phyloP scores from a whole-genome alignment of 2,113 vertebrate genomes.

The human (Homo sapiens) region DNA sequence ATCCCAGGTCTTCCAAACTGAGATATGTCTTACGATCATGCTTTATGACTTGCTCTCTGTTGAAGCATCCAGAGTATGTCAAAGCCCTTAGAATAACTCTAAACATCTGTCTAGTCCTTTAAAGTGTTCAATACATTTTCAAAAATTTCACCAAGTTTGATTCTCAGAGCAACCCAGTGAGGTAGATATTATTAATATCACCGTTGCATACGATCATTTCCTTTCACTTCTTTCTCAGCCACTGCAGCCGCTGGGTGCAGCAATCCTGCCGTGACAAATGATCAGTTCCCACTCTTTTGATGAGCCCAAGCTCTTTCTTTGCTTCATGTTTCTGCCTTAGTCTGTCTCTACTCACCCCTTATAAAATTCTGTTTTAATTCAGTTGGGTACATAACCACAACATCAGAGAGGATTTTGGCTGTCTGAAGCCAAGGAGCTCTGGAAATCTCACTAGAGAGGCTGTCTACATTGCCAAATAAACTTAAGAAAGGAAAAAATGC shows the following conservation, averaged over 20 bases:
- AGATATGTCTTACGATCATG: not conserved
- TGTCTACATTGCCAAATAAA: slow-evolving; percentile 39
- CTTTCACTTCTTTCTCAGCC: not conserved
- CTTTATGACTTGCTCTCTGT: not conserved
- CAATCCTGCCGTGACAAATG: not conserved
- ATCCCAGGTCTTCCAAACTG: not conserved
- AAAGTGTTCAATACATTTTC: slow-evolving; percentile 31
- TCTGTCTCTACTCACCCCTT: not conserved
- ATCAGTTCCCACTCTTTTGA: not conserved
- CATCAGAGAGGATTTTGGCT: not conserved
- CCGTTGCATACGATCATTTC: not conserved
- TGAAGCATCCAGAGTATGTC: not conserved
- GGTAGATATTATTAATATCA: not conserved
- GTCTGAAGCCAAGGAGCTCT: not conserved
- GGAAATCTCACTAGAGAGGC: slow-evolving; percentile 19
- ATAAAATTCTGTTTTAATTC: slow-evolving; percentile 44
- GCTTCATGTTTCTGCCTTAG: not conserved
- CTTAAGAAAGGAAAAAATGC: slow-evolving; percentile 34
- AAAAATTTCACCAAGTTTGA: not conserved
- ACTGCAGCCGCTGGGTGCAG: not conserved
- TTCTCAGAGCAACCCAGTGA: not conserved
- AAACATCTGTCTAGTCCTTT: not conserved
- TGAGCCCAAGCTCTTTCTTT: not conserved
- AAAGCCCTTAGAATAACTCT: not conserved
- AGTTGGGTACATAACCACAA: not conserved